Conservation (phyloP, 2,113 vertebrate genomes). For the Apteryx owenii region DNA sequence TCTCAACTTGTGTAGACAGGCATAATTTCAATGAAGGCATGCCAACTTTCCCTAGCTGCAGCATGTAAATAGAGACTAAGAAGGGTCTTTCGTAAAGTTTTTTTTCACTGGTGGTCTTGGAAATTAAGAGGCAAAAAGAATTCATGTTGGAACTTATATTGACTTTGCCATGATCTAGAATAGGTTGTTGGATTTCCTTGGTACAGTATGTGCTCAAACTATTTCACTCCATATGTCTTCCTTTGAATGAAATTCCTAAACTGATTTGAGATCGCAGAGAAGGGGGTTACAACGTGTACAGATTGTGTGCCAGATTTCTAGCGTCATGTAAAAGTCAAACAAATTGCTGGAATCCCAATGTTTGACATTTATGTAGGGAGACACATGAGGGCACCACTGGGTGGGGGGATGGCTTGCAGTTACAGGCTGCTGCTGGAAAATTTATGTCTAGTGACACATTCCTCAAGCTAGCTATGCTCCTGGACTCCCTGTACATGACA, state of each 20-base stretch:
- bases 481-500: not conserved
- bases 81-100: not conserved
- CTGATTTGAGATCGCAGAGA: not conserved
- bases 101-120: not conserved
- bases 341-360: not conserved
- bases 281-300: accelerated
- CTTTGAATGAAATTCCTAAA: not conserved
- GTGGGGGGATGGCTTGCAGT: not conserved
- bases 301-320: accelerated
- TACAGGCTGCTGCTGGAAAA: not conserved
- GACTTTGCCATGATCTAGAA: not conserved
- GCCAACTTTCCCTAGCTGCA: not conserved
- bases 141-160: not conserved
- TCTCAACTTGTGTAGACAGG: constrained; percentile 31
- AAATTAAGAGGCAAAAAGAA: not conserved
- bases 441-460: not conserved
- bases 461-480: not conserved
- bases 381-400: constrained; percentile 60
- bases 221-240: not conserved
- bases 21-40: not conserved
- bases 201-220: not conserved
- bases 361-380: constrained; percentile 38
- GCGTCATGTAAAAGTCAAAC: accelerated
- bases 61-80: not conserved
- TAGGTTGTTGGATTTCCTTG: not conserved